phyloP scores from a whole-genome alignment of 2,888 invertebrate genomes.

The Augochlorella aurata region DNA sequence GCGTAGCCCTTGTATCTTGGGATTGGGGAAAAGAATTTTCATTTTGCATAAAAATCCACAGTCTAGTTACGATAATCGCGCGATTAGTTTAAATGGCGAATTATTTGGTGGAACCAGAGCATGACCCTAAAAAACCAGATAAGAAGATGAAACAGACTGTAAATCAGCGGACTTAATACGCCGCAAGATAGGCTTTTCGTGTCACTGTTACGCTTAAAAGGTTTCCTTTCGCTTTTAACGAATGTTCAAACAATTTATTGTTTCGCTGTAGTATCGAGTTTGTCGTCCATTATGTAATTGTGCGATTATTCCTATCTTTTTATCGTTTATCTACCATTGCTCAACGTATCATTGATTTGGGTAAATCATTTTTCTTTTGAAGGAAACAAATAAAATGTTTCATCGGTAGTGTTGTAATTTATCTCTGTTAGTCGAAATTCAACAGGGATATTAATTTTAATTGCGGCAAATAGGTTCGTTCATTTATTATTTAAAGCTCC shows the following conservation, averaged over 20 bases:
- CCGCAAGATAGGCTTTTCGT: background rate
- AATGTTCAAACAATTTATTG: background rate
- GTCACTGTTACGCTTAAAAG: background rate
- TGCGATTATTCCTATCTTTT: background rate
- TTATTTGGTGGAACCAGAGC: background rate
- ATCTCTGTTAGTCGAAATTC: background rate
- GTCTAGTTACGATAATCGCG: background rate
- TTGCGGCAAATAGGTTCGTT: too few relatives aligned
- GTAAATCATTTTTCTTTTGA: too few relatives aligned
- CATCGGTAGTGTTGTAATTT: too few relatives aligned
- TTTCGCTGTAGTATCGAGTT: background rate
- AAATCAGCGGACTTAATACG: background rate
- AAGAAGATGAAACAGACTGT: background rate
- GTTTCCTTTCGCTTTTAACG: background rate
- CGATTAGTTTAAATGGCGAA: background rate
- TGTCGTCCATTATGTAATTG: background rate
- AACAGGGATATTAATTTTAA: background rate
- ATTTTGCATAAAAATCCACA: too few relatives aligned
- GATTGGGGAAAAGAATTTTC: too few relatives aligned
- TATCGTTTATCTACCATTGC: too few relatives aligned
- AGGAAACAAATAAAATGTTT: too few relatives aligned
- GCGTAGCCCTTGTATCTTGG: too few relatives aligned
- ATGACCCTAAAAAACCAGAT: constrained; percentile 19
- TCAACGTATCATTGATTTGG: too few relatives aligned
- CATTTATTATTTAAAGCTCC: too few relatives aligned